Evolutionary conservation across 2,797 vertebrate species (phyloP), one percentile per base, ranked within the genome.

Genomic region (Apogon hyalosoma): DNA sequence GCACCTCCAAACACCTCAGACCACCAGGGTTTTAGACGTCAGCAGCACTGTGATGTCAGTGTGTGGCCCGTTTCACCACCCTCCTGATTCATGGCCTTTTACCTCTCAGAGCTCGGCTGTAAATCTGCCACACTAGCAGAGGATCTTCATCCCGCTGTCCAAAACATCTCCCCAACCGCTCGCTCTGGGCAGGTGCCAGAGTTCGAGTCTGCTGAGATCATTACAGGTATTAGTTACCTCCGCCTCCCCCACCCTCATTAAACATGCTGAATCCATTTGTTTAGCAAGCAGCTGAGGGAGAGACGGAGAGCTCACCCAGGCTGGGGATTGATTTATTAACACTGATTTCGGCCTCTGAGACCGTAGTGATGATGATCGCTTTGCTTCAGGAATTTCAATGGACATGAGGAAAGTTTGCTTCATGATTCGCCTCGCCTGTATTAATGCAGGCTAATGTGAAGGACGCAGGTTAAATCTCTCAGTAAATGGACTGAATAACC

Each of bases 211-310:
- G 90, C 75, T 85, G 74, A 82, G 86, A 86, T 88, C 86, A 92
- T 92, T 91, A 90, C 77, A 86, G 78, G 87, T 90, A 83, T 90
- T 85, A 85, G 69, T 86, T 88, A 73, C 76, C 82, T 58, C 73
- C 70, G 43, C 69, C 76, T 47, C 75, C 79, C 84, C 82, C 62
- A 57, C 54, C 59, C 83, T 89, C 86, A 92, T 92, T 91, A 90
- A 88, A 83, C 83, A 87, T 87, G 85, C 80, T 80, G 87, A 90
- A 88, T 88, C 90, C 88, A 90, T 91, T 92, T 90, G 87, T 90
- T 90, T 90, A 87, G 82, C 70, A 68, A 79, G 80, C 83, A 87
- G 89, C 83, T 52, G 69, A 78, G 88, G 86, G 87, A 90, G 73
- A 56, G 52, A 15, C 36, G 76, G 45, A 31, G 79, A 72, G 70